Conservation (phyloP, 2,113 vertebrate genomes). For the Scomber japonicus region DNA sequence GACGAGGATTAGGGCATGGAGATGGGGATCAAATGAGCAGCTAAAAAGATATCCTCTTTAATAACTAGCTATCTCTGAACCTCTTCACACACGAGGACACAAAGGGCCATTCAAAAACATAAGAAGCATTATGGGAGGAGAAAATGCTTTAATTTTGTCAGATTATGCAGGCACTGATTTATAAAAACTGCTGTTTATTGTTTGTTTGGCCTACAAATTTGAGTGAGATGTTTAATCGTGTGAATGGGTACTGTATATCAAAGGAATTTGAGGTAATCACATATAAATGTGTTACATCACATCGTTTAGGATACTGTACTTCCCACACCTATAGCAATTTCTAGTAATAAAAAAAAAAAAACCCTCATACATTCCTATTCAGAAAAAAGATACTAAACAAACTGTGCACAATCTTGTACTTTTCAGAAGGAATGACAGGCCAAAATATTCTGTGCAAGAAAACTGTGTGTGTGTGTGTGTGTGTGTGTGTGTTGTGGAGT, state of each 20-base stretch:
- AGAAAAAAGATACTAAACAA: neutral
- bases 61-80: conserved; percentile 66
- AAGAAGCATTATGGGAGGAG: conserved; percentile 32
- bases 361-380: neutral
- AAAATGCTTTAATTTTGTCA: conserved; percentile 37
- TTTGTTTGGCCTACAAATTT: neutral
- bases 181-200: conserved; percentile 7
- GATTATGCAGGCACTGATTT: conserved; percentile 31
- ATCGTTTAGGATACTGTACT: neutral
- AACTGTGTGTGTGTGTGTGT: conserved; percentile 27
- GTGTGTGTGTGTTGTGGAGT: conserved; percentile 44
- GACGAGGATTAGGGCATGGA: conserved; percentile 77
- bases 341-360: neutral
- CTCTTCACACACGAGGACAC: conserved; percentile 55
- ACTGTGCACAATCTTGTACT: conserved; percentile 3
- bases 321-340: neutral
- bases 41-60: conserved; percentile 72
- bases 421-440: conserved; percentile 46
- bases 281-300: neutral
- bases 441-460: conserved; percentile 39
- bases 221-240: neutral
- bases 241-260: neutral
- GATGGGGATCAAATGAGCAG: conserved; percentile 78
- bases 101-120: conserved; percentile 52
- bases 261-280: neutral